Conservation (phyloP, 2,797 vertebrate genomes). For the Lemur catta region DNA sequence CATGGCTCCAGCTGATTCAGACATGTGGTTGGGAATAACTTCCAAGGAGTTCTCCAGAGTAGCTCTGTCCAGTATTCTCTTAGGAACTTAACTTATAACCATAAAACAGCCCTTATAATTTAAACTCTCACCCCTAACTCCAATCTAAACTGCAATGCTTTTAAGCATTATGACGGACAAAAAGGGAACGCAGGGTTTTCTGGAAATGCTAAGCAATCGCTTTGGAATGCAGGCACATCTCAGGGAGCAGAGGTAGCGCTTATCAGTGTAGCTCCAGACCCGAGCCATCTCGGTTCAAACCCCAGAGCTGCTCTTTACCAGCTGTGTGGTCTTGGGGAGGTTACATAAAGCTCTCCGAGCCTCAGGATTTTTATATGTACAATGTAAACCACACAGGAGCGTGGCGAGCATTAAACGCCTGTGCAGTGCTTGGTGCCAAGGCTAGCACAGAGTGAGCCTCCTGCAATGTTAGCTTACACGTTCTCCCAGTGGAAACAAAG, state of each 20-base stretch:
- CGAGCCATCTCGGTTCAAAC: not conserved
- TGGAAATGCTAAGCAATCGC: not conserved
- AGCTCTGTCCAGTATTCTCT: not conserved
- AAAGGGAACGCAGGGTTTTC: not conserved
- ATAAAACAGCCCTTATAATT: not conserved
- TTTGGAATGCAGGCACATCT: not conserved
- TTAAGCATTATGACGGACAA: not conserved
- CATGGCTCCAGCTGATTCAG: not conserved
- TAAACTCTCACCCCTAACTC: not conserved
- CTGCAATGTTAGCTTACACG: not conserved
- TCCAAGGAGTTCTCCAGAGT: not conserved
- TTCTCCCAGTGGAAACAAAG: not conserved
- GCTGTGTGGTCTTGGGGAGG: not conserved
- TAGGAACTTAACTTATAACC: not conserved
- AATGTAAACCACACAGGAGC: not conserved
- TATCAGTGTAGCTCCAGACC: not conserved
- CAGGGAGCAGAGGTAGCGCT: not conserved
- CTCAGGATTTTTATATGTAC: not conserved
- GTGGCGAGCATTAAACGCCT: not conserved
- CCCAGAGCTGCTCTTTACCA: not conserved
- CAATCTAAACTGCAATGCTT: not conserved
- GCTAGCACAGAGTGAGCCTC: not conserved
- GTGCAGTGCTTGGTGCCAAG: not conserved
- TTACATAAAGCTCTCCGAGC: not conserved
- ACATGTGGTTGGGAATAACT: not conserved